Evolutionary conservation across 2,888 invertebrate species (phyloP), one percentile per base, ranked within the genome.

Genomic region (Patella depressa): DNA sequence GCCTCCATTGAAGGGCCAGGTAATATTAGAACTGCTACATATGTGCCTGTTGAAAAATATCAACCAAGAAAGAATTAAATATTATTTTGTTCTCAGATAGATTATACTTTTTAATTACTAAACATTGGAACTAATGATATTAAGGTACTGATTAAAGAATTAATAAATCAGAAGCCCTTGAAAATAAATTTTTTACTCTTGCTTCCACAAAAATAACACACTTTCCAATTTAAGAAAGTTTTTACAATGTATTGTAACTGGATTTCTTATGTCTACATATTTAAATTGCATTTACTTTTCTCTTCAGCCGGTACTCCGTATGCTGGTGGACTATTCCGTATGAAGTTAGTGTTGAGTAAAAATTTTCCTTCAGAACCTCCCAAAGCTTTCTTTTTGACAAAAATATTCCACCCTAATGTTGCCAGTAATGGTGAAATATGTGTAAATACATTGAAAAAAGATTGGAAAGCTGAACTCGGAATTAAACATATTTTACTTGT

Each of bases 361-460:
- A 97, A 97, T 92, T 98, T 97, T 92, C 98, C 98, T 14, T 94
- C 95, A 87, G 94, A 95, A 86, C 97, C 98, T 84, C 98, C 98
- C 72, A 97, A 97, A 93, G 98, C 93, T n/a, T 93, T 91, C 93
- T 98, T 98, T 92, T 93, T 97, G 81, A 98, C 98, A 76, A 97
- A 96, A 93, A 97, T 98, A 90, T 98, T 98, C 93, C 98, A 98
- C 93, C 98, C 98, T 53, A 98, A 98, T 93, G 98, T 98, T 86
- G 95, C 98, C 73, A 86, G 87, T 76, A 96, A 95, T 93, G 98
- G 98, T 80, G 98, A 98, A 93, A 98, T 98, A 89, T 98, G 98
- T 93, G 98, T 98, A 11, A 97, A 98, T 93, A 98, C 98, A 80
- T 93, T 98, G 81, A 96, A 97, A 92, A 97, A 96, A 93, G 98